A percentile compares a stretch with the other conserved stretches of the same genome.
Conservation (phyloP, 2,113 vertebrate genomes). For the Motacilla alba region DNA sequence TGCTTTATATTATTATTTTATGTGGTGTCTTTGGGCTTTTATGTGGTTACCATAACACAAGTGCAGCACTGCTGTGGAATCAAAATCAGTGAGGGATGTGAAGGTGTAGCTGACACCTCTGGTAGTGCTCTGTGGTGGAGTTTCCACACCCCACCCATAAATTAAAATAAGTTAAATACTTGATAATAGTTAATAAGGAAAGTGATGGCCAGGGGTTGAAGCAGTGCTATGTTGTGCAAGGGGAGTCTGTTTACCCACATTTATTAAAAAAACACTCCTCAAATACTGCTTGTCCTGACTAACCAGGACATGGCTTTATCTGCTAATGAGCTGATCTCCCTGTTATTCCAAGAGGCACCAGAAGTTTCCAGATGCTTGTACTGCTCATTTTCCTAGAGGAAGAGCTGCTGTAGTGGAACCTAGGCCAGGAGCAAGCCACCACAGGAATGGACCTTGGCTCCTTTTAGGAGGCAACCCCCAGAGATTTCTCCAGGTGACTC, state of each 20-base stretch:
- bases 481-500: background rate
- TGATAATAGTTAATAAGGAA: background rate
- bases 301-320: background rate
- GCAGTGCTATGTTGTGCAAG: background rate
- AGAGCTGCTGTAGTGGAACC: background rate
- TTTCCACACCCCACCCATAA: background rate
- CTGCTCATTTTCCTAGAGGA: background rate
- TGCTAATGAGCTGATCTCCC: background rate
- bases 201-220: background rate
- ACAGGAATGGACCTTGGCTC: background rate
- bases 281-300: background rate
- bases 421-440: background rate
- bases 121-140: background rate
- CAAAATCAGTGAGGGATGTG: background rate
- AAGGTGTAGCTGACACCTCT: background rate
- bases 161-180: background rate
- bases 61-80: background rate
- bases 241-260: background rate
- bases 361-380: background rate
- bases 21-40: background rate
- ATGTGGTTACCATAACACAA: background rate
- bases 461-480: background rate
- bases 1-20: background rate
- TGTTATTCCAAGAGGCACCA: background rate
- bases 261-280: background rate